These are phyloP conservation scores for Rotaria macrura DNA, from an alignment of 2,888 invertebrate genomes.

Conservation along the genomic window DNA sequence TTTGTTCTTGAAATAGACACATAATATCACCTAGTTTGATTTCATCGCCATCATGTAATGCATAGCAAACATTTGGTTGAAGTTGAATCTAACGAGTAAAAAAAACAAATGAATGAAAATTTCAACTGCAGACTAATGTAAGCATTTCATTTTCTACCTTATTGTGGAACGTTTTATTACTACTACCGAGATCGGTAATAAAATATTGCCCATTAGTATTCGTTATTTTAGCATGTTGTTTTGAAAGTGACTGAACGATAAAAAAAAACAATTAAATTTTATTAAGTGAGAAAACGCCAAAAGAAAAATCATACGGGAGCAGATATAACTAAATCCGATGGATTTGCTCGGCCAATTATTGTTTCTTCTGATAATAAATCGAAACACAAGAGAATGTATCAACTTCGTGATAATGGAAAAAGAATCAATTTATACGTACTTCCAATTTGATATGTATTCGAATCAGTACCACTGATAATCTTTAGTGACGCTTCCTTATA, in stretches of 20 bases:
- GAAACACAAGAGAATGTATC: neutral
- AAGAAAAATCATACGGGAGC: neutral
- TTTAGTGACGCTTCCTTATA: neutral
- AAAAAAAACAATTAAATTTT: neutral
- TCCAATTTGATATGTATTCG: neutral
- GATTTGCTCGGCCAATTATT: neutral
- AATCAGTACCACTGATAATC: neutral
- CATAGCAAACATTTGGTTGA: constrained; percentile 4
- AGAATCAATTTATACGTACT: neutral
- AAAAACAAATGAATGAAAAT: neutral
- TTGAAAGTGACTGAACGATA: neutral
- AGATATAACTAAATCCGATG: neutral
- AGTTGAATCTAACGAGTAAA: neutral
- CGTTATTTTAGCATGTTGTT: constrained; percentile 7
- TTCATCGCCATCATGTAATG: neutral
- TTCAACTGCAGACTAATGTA: neutral
- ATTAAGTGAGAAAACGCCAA: no score
- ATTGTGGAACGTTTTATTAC: constrained; percentile 8
- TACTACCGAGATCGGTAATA: neutral
- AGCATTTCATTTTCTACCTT: neutral
- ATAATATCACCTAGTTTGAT: neutral
- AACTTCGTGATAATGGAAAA: neutral
- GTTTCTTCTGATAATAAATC: neutral
- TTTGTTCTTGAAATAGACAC: neutral
- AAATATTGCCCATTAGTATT: neutral